These are phyloP conservation scores for Cyclargus thomasi DNA, from an alignment of 1,140 invertebrate genomes.

Conservation along the genomic window DNA sequence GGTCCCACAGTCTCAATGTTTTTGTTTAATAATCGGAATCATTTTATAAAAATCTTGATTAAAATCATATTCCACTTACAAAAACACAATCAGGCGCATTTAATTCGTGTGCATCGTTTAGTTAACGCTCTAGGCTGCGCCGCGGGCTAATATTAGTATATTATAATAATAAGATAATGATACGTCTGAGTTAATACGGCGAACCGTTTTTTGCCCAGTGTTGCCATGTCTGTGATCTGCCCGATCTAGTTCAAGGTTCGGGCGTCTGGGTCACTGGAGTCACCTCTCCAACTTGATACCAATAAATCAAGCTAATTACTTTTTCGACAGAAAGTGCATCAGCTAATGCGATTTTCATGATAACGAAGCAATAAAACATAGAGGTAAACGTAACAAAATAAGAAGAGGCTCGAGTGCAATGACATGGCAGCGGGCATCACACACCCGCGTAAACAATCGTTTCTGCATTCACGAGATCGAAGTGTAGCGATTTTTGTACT, in stretches of 20 bases:
- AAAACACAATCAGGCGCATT: slow-evolving; percentile 12
- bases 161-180: slow-evolving; percentile 71
- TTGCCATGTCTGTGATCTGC: slow-evolving; percentile 58
- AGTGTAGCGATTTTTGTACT: background rate
- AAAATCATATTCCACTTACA: background rate
- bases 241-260: slow-evolving; percentile 72
- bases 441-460: slow-evolving; percentile 24
- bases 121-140: slow-evolving; percentile 16
- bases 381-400: slow-evolving; percentile 54
- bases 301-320: background rate
- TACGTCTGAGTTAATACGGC: slow-evolving; percentile 60
- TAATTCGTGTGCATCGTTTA: slow-evolving; percentile 8
- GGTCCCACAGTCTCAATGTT: too few species aligned
- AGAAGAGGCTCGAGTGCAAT: slow-evolving; percentile 61
- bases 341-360: slow-evolving; percentile 57
- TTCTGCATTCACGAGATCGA: background rate
- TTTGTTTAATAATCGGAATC: background rate
- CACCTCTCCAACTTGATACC: slow-evolving; percentile 32
- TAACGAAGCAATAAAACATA: slow-evolving; percentile 59
- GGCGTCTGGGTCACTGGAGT: slow-evolving; percentile 61
- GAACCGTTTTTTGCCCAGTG: slow-evolving; percentile 59
- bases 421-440: slow-evolving; percentile 45
- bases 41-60: background rate
- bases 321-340: background rate
- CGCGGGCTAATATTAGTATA: slow-evolving; percentile 34